phyloP scores from a whole-genome alignment of 2,888 invertebrate genomes.

The Chymomyza amoena region DNA sequence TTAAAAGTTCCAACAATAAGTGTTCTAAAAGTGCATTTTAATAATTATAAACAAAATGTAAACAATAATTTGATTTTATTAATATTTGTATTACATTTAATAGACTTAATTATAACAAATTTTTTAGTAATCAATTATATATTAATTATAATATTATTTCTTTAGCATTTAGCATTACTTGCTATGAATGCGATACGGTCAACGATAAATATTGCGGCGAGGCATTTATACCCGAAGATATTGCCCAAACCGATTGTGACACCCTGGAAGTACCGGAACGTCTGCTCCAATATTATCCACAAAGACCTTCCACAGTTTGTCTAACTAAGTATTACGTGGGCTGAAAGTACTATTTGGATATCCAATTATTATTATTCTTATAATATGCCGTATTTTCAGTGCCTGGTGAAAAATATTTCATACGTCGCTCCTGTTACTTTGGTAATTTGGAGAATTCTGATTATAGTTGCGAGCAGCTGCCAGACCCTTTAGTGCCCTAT shows the following conservation, averaged over 20 bases:
- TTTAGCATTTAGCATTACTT: slow-evolving; percentile 65
- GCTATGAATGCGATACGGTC: slow-evolving; percentile 76
- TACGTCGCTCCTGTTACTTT: slow-evolving; percentile 65
- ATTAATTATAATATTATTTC: background rate
- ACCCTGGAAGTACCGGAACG: slow-evolving; percentile 61
- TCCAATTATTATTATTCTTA: background rate
- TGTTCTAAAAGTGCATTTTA: no score
- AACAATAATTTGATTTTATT: no score
- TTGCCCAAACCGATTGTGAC: slow-evolving; percentile 67
- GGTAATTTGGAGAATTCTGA: slow-evolving; percentile 46
- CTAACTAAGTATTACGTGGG: slow-evolving; percentile 68
- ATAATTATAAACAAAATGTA: no score
- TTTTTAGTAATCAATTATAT: no score
- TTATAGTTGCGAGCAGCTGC: slow-evolving; percentile 50
- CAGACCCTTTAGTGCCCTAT: slow-evolving; percentile 60
- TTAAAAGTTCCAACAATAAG: no score
- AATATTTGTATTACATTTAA: no score
- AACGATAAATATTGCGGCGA: slow-evolving; percentile 68
- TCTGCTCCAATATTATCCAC: slow-evolving; percentile 44
- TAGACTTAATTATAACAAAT: no score
- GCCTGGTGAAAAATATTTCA: slow-evolving; percentile 48
- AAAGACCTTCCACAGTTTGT: slow-evolving; percentile 68
- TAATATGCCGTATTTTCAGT: slow-evolving; percentile 14
- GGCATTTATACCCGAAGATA: slow-evolving; percentile 56
- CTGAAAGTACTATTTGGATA: slow-evolving; percentile 45